A percentile compares a stretch with the other conserved stretches of the same genome.
Conservation (phyloP, 2,797 vertebrate genomes). For the Falco cherrug region DNA sequence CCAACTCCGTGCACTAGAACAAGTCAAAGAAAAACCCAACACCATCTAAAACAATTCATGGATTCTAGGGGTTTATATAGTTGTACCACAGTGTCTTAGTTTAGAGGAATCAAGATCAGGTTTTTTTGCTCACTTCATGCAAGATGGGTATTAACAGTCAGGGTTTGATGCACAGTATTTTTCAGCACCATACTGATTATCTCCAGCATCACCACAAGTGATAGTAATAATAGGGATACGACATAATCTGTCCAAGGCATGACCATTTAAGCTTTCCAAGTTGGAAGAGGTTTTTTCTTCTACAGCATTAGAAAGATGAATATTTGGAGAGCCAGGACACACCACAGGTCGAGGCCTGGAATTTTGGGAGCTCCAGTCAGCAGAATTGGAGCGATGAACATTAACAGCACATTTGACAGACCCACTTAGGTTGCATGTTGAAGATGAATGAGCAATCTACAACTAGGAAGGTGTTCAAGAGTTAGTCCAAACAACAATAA, state of each 20-base stretch:
- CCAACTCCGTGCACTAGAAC: background rate
- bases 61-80: background rate
- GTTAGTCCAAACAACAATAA: slow-evolving; percentile 54
- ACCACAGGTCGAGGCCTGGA: slow-evolving; percentile 73
- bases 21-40: background rate
- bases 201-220: slow-evolving; percentile 63
- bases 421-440: slow-evolving; percentile 82
- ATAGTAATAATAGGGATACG: slow-evolving; percentile 7
- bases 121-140: slow-evolving; percentile 67
- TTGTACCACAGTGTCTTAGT: background rate
- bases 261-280: slow-evolving; percentile 45
- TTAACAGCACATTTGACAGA: slow-evolving; percentile 75
- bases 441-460: slow-evolving; percentile 86
- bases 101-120: background rate
- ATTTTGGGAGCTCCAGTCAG: slow-evolving; percentile 79
- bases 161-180: background rate
- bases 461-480: slow-evolving; percentile 52
- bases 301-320: slow-evolving; percentile 48
- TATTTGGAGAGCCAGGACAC: slow-evolving; percentile 74
- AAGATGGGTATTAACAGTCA: slow-evolving; percentile 16
- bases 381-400: slow-evolving; percentile 85
- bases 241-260: background rate
- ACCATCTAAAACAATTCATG: background rate
- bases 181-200: slow-evolving; percentile 44
- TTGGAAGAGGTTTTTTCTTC: slow-evolving; percentile 54